Percentiles rank a stretch among this genome's conserved stretches.
Evolutionary conservation across 2,888 invertebrate genomes (phyloP).

Genomic region (Andricus quercusramuli): DNA sequence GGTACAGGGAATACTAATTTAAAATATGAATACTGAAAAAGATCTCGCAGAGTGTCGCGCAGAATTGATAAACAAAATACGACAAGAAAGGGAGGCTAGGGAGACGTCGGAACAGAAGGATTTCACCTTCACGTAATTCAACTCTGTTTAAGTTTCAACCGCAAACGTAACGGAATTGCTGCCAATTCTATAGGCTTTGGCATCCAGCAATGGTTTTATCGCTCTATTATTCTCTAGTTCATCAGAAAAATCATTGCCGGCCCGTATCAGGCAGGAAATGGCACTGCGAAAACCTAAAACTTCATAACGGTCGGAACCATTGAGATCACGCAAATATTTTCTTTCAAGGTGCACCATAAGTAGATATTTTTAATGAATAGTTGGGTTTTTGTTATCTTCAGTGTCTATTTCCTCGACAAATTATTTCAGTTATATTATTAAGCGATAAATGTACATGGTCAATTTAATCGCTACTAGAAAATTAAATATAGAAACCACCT

Average conservation of each 20-base stretch:
- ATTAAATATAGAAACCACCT: conserved; percentile 31
- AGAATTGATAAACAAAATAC: conserved; percentile 64
- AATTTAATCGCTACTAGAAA: conserved; percentile 69
- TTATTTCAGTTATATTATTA: conserved; percentile 57
- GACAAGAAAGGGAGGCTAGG: conserved; percentile 42
- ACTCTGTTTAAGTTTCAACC: conserved; percentile 10
- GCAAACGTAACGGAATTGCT: conserved; percentile 36
- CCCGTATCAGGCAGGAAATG: conserved; percentile 20
- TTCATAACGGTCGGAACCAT: not conserved
- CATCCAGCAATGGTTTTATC: conserved; percentile 15
- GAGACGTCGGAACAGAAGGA: conserved; percentile 25
- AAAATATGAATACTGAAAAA: conserved; percentile 50
- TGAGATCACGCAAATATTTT: not conserved
- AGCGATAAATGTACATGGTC: conserved; percentile 63
- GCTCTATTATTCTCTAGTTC: conserved; percentile 21
- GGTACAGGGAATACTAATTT: conserved; percentile 64
- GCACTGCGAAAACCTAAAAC: not conserved
- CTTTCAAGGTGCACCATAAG: not conserved
- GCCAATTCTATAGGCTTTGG: conserved; percentile 14
- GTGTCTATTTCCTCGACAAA: conserved; percentile 42
- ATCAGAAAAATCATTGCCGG: conserved; percentile 4
- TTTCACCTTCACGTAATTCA: conserved; percentile 29
- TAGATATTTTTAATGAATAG: not conserved
- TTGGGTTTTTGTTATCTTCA: not conserved
- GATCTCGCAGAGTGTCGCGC: conserved; percentile 47